These are phyloP conservation scores for Limnothrissa miodon DNA, from an alignment of 2,113 vertebrate species.

Conservation along the genomic window DNA sequence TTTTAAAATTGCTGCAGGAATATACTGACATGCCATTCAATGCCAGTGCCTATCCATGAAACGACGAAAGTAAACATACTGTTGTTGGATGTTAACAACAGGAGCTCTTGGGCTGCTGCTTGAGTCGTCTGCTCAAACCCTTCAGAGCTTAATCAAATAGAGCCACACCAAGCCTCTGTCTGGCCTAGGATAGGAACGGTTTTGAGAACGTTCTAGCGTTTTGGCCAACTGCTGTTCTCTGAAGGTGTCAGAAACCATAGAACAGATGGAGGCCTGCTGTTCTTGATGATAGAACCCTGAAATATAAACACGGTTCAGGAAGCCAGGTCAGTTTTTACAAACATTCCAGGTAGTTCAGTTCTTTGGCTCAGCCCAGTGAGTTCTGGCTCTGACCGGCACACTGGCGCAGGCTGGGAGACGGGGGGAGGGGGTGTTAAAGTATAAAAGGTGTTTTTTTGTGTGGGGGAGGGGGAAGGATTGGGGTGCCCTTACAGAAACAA, in stretches of 20 bases:
- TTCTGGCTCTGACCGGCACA: background rate
- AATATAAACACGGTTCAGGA: slow-evolving; percentile 32
- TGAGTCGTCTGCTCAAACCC: background rate
- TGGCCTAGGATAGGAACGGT: background rate
- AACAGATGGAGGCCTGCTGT: slow-evolving; percentile 22
- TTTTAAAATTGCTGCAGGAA: background rate
- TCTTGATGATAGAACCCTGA: slow-evolving; percentile 31
- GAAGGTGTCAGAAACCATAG: background rate
- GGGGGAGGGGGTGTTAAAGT: too few relatives aligned
- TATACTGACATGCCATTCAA: background rate
- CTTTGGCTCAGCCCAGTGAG: background rate
- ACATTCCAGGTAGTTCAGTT: slow-evolving; percentile 25
- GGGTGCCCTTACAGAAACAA: background rate
- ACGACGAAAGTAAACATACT: background rate
- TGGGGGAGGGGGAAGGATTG: background rate
- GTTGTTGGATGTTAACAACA: background rate
- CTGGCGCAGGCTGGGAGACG: background rate
- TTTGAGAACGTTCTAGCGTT: background rate
- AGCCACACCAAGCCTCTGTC: background rate
- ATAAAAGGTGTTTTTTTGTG: too few relatives aligned
- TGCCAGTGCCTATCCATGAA: background rate
- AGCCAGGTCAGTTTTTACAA: slow-evolving; percentile 30
- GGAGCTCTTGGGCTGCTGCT: background rate
- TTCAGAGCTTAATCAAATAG: background rate
- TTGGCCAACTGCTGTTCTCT: background rate